Evolutionary conservation across 2,113 vertebrate species (phyloP), one percentile per base, ranked within the genome.

Genomic region (Gambusia affinis): DNA sequence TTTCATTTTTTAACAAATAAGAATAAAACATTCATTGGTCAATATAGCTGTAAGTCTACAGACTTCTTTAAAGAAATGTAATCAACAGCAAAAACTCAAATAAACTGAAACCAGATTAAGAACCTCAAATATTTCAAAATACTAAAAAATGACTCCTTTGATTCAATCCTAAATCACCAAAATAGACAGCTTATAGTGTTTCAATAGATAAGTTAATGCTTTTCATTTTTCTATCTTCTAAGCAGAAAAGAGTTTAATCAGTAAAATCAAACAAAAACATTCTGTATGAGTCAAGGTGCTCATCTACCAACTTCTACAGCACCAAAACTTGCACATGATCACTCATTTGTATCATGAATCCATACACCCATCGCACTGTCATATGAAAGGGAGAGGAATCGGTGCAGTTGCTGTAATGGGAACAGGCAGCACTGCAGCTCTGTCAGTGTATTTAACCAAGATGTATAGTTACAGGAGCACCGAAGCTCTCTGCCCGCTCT

Each of bases 401-500:
- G 73, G 66, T 37, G 44, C 42, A 66, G 72, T 19, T 17, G 17
- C 22, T 70, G 51, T 73, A 72, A 80, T 12, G 68, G 39, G 62
- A 82, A 68, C 60, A 68, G 83, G 76, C 79, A 82, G 75, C 57
- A 28, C 61, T 67, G 73, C 67, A 65, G 60, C 15, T 33, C 51
- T 81, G 74, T 80, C 83, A 82, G 37, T 62, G 67, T 72, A 73
- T 88, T 85, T 88, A 85, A 86, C 74, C 72, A 80, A 85, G 74
- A 82, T 67, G 74, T 85, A 78, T 70, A 73, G 86, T 83, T 66
- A 72, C 68, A 85, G 74, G 30, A 72, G 75, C 30, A 30, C 44
- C 29, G 72, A 79, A 67, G 70, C 78, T 77, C 64, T 72, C 82
- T 61, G 77, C 74, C 54, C 60, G 60, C 70, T 72, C 70, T 76